phyloP scores from a whole-genome alignment of 2,797 vertebrate species.

The Channa striata region DNA sequence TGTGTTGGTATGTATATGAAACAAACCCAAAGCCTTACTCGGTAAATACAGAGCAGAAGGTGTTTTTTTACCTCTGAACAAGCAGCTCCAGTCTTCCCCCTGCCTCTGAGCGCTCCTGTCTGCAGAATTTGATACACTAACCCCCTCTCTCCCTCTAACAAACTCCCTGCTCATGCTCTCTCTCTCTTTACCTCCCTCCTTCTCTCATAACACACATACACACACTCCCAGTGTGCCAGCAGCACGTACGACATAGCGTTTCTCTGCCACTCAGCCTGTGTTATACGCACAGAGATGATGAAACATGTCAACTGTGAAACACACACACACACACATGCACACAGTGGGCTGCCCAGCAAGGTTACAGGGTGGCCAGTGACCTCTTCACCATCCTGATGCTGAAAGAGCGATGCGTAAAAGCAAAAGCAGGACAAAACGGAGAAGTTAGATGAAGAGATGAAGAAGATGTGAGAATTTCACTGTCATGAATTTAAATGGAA shows the following conservation, averaged over 20 bases:
- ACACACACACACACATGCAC: conserved; percentile 32
- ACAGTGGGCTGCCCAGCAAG: conserved; percentile 36
- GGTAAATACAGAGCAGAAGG: conserved; percentile 38
- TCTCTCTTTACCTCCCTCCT: conserved; percentile 53
- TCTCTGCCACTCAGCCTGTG: conserved; percentile 51
- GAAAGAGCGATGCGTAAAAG: conserved; percentile 29
- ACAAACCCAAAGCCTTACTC: conserved; percentile 14
- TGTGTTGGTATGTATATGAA: background rate
- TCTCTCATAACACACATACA: conserved; percentile 41
- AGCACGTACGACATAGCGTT: conserved; percentile 57
- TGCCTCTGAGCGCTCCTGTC: conserved; percentile 69
- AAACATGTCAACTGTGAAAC: conserved; percentile 32
- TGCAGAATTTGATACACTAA: conserved; percentile 59
- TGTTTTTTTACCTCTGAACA: conserved; percentile 78
- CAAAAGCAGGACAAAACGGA: conserved; percentile 24
- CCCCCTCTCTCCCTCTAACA: conserved; percentile 47
- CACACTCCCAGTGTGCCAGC: conserved; percentile 54
- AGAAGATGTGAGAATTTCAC: conserved; percentile 14
- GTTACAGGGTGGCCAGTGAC: conserved; percentile 53
- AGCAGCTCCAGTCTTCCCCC: conserved; percentile 74
- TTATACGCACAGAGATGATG: conserved; percentile 32
- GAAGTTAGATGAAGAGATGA: conserved; percentile 6
- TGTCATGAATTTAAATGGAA: background rate
- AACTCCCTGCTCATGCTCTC: conserved; percentile 53
- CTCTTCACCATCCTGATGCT: conserved; percentile 43